These are phyloP conservation scores for Eptatretus burgeri DNA, from an alignment of 2,113 vertebrate species.

Conservation along the genomic window DNA sequence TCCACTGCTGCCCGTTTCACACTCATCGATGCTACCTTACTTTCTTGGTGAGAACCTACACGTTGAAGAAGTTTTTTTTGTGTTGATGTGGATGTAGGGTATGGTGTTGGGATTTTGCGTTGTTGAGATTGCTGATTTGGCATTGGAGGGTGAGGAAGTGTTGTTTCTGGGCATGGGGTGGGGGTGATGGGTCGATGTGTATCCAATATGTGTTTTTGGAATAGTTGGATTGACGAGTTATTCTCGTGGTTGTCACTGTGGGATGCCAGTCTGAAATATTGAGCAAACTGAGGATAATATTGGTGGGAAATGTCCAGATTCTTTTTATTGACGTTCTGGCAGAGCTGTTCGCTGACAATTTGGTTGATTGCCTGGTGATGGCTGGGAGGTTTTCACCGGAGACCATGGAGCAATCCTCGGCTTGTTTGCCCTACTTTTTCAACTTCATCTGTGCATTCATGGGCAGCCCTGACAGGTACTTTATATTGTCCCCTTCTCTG, in stretches of 20 bases:
- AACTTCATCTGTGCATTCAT: constrained; percentile 78
- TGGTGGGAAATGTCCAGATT: background rate
- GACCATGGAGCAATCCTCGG: constrained; percentile 49
- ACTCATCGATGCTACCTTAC: no score
- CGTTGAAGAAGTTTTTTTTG: no score
- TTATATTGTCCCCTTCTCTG: background rate
- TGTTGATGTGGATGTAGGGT: no score
- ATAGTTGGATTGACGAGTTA: background rate
- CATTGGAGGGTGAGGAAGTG: no score
- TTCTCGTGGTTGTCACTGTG: background rate
- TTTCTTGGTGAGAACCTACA: no score
- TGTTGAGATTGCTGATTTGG: no score
- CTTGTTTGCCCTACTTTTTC: constrained; percentile 56
- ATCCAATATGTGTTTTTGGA: background rate
- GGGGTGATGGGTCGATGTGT: no score
- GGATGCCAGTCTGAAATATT: background rate
- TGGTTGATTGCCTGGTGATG: constrained; percentile 90
- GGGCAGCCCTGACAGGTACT: constrained; percentile 61
- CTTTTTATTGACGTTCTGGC: constrained; percentile 8
- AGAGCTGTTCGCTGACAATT: constrained; percentile 91
- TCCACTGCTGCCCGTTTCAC: no score
- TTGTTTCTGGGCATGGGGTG: no score
- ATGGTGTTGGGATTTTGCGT: no score
- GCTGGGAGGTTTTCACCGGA: constrained; percentile 73
- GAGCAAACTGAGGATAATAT: background rate